phyloP scores from a whole-genome alignment of 2,797 vertebrate genomes.

The Enteromius paludinosus region DNA sequence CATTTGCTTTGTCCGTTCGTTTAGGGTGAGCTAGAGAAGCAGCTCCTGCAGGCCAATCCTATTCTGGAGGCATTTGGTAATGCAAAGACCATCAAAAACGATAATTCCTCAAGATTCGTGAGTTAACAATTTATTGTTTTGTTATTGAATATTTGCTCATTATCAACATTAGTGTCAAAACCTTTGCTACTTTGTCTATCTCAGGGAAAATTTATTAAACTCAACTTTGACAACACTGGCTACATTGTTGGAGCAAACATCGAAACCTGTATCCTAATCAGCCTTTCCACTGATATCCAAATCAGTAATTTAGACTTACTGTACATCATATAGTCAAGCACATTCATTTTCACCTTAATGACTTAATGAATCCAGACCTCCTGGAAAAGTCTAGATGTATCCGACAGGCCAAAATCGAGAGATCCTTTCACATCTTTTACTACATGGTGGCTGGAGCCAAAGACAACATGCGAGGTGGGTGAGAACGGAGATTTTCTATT shows the following conservation, averaged over 20 bases:
- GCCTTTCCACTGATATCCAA: neutral
- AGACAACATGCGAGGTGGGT: slow-evolving; percentile 83
- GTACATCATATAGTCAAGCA: neutral
- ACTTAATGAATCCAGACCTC: slow-evolving; percentile 81
- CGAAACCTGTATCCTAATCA: slow-evolving; percentile 94
- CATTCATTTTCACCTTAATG: slow-evolving; percentile 62
- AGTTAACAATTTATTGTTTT: slow-evolving; percentile 69
- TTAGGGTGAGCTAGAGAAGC: slow-evolving; percentile 98
- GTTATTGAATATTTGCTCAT: neutral
- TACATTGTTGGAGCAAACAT: slow-evolving; percentile 98
- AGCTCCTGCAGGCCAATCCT: slow-evolving; percentile 96
- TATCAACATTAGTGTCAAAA: slow-evolving; percentile 2
- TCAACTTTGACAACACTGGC: slow-evolving; percentile 97
- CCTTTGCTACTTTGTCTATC: neutral
- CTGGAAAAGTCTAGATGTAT: slow-evolving; percentile 97
- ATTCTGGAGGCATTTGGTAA: slow-evolving; percentile 98
- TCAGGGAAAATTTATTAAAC: slow-evolving; percentile 98
- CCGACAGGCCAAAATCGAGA: slow-evolving; percentile 92
- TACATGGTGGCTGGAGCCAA: slow-evolving; percentile 91
- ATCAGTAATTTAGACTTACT: neutral
- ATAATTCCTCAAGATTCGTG: slow-evolving; percentile 97
- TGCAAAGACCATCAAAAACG: slow-evolving; percentile 98
- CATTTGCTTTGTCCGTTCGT: slow-evolving; percentile 59
- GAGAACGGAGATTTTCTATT: slow-evolving; percentile 32
- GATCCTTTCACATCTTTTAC: slow-evolving; percentile 97